Conservation (phyloP, 2,113 vertebrate genomes). For the Oriolus oriolus region DNA sequence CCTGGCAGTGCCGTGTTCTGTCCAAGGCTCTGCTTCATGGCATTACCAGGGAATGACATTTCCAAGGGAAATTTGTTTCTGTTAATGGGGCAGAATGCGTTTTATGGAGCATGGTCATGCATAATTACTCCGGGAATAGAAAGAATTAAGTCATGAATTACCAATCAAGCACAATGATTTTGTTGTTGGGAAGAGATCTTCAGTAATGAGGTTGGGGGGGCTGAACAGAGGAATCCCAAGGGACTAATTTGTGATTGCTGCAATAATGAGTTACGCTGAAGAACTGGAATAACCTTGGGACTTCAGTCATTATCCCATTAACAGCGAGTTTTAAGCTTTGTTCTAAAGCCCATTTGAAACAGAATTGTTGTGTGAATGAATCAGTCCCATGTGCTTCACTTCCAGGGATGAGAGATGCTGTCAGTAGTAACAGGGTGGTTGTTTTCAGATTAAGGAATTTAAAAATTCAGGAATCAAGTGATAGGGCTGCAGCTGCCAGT, state of each 20-base stretch:
- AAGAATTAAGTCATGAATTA: background rate
- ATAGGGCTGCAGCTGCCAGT: background rate
- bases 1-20: no score
- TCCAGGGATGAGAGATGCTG: background rate
- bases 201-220: background rate
- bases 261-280: background rate
- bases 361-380: background rate
- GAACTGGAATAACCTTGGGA: background rate
- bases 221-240: background rate
- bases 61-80: background rate
- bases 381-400: background rate
- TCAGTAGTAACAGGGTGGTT: background rate
- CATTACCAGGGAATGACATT: background rate
- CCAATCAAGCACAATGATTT: background rate
- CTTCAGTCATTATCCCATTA: background rate
- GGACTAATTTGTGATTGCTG: background rate
- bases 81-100: background rate
- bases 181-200: background rate
- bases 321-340: background rate
- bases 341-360: background rate
- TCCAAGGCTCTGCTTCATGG: background rate
- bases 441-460: background rate
- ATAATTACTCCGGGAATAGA: background rate
- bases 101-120: background rate
- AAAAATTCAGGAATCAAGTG: background rate